Percentiles rank a stretch among this genome's conserved stretches.
These are phyloP conservation scores for Tethya wilhelma DNA, from an alignment of 37 sponge, comb jelly and placozoan species.

Conservation along the genomic window DNA sequence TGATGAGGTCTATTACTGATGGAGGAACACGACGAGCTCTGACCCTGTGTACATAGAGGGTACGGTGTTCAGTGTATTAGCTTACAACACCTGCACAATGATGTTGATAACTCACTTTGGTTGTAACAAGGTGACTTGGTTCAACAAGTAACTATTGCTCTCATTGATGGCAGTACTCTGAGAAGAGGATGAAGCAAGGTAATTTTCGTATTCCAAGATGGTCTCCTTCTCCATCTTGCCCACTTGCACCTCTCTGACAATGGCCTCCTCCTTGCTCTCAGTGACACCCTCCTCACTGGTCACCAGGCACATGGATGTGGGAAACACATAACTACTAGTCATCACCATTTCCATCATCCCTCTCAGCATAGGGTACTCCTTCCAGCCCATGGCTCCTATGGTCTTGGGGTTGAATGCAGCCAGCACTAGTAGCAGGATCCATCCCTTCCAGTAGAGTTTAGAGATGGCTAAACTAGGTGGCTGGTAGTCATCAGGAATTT, in stretches of 20 bases:
- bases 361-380: slow-evolving; percentile 83
- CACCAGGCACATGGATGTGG: slow-evolving; percentile 60
- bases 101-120: slow-evolving; percentile 60
- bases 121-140: slow-evolving; percentile 81
- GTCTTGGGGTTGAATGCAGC: slow-evolving; percentile 90
- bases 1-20: slow-evolving; percentile 80
- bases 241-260: slow-evolving; percentile 57
- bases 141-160: slow-evolving; percentile 86
- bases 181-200: slow-evolving; percentile 74
- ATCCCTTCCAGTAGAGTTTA: slow-evolving; percentile 97
- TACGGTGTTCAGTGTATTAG: too few relatives aligned
- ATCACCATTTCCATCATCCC: slow-evolving; percentile 99
- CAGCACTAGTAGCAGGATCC: slow-evolving; percentile 86
- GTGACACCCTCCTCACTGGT: slow-evolving; percentile 33
- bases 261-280: slow-evolving; percentile 54
- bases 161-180: slow-evolving; percentile 73
- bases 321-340: slow-evolving; percentile 86
- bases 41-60: too few relatives aligned
- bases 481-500: slow-evolving; percentile 84
- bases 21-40: slow-evolving; percentile 78
- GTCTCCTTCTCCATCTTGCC: slow-evolving; percentile 71
- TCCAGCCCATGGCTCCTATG: slow-evolving; percentile 83
- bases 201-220: slow-evolving; percentile 91
- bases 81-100: not conserved
- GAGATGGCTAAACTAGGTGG: slow-evolving; percentile 85